Evolutionary conservation across 1,140 invertebrate species (phyloP).

Genomic region (Macrobrachium rosenbergii): DNA sequence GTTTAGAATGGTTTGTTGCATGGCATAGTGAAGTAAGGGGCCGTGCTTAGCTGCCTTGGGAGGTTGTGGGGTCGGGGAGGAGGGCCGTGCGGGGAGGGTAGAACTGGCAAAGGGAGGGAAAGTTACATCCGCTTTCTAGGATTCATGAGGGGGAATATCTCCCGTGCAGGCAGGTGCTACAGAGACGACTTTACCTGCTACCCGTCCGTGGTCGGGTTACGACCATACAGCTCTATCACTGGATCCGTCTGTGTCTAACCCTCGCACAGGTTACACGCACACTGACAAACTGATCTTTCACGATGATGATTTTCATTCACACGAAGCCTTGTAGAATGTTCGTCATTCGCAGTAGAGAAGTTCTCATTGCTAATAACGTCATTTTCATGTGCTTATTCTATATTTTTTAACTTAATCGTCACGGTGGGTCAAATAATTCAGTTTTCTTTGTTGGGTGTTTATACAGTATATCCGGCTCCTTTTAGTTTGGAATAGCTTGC

Average conservation of each 20-base stretch:
- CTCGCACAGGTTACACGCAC: background rate
- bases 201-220: background rate
- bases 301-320: background rate
- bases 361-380: no score
- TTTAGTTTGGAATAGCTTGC: no score
- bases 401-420: no score
- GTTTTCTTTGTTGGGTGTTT: no score
- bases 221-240: background rate
- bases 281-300: background rate
- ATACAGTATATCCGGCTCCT: no score
- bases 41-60: background rate
- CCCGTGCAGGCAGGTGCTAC: background rate
- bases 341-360: no score
- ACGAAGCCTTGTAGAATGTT: no score
- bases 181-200: conserved; percentile 7
- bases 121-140: conserved; percentile 26
- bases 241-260: background rate
- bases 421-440: no score
- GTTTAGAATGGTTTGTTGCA: background rate
- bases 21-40: no score
- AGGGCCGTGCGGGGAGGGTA: background rate
- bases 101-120: conserved; percentile 4
- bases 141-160: background rate
- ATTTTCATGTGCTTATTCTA: no score
- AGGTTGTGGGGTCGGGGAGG: background rate